phyloP scores from a whole-genome alignment of 2,888 invertebrate genomes.

The Tetragonisca angustula region DNA sequence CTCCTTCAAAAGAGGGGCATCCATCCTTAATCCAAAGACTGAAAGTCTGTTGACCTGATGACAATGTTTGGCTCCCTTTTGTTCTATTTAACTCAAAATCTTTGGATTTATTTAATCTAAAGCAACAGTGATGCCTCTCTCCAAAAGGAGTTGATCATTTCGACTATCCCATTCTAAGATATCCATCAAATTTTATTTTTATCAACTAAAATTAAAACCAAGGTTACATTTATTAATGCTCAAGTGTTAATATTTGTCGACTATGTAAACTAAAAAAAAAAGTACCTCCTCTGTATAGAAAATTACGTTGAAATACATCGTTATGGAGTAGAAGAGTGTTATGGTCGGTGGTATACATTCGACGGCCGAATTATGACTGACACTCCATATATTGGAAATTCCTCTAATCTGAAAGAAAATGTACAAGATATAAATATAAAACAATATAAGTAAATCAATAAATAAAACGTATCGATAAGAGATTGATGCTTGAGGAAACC shows the following conservation, averaged over 20 bases:
- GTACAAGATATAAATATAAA: not conserved
- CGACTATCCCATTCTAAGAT: not conserved
- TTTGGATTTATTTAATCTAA: not conserved
- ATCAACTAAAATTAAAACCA: not conserved
- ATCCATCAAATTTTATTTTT: not conserved
- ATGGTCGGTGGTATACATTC: constrained; percentile 1
- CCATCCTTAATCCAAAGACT: too few relatives aligned
- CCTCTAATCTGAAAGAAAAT: constrained; percentile 8
- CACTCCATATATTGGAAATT: constrained; percentile 3
- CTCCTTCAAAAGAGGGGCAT: too few relatives aligned
- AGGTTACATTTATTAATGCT: not conserved
- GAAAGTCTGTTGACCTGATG: not conserved
- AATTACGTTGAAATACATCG: not conserved
- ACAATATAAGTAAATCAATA: not conserved
- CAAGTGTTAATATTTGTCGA: not conserved
- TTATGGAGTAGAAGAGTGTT: not conserved
- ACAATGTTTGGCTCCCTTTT: not conserved
- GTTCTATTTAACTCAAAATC: too few relatives aligned
- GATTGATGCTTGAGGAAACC: not conserved
- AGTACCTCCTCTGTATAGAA: not conserved
- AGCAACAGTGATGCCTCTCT: not conserved
- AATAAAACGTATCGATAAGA: not conserved
- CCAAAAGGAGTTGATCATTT: not conserved
- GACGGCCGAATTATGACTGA: not conserved
- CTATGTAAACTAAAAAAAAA: too few relatives aligned